Percentiles rank a stretch among this genome's conserved stretches.
These are phyloP conservation scores for Epirrhoe alternata DNA, from an alignment of 2,888 invertebrate genomes.

Conservation along the genomic window DNA sequence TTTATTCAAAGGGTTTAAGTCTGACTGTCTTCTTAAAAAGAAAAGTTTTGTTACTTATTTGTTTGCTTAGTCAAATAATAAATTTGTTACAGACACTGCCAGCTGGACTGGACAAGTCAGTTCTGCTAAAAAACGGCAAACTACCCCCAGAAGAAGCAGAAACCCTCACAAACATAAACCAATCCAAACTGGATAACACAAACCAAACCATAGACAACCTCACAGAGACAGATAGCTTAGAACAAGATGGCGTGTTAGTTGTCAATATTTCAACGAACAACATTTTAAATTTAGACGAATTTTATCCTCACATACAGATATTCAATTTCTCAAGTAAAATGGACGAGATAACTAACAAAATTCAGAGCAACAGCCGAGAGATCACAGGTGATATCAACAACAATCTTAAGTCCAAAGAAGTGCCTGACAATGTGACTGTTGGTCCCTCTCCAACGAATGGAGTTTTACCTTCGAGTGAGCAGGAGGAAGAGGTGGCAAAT, in stretches of 20 bases:
- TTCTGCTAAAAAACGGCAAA: conserved; percentile 76
- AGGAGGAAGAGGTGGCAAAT: conserved; percentile 67
- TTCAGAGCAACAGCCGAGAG: conserved; percentile 83
- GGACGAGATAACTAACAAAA: conserved; percentile 81
- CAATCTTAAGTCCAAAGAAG: conserved; percentile 73
- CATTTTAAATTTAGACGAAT: conserved; percentile 77
- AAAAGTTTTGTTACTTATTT: too few species aligned
- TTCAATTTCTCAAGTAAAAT: conserved; percentile 72
- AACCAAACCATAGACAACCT: conserved; percentile 74
- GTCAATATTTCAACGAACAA: conserved; percentile 79
- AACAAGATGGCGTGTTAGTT: conserved; percentile 80
- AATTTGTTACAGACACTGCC: conserved; percentile 64
- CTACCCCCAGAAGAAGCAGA: conserved; percentile 70
- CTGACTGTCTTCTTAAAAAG: too few species aligned
- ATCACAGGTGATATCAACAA: conserved; percentile 81
- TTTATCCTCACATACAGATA: conserved; percentile 73
- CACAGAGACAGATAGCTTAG: conserved; percentile 79
- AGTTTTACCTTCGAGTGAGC: conserved; percentile 69
- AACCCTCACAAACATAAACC: conserved; percentile 55
- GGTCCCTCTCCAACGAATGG: conserved; percentile 81
- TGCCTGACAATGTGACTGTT: conserved; percentile 76
- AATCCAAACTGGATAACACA: conserved; percentile 57
- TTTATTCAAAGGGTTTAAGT: too few species aligned
- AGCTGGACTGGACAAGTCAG: conserved; percentile 73
- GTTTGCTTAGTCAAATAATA: background rate